Evolutionary conservation across 2,113 vertebrate species (phyloP).

Genomic region (Agapornis roseicollis): DNA sequence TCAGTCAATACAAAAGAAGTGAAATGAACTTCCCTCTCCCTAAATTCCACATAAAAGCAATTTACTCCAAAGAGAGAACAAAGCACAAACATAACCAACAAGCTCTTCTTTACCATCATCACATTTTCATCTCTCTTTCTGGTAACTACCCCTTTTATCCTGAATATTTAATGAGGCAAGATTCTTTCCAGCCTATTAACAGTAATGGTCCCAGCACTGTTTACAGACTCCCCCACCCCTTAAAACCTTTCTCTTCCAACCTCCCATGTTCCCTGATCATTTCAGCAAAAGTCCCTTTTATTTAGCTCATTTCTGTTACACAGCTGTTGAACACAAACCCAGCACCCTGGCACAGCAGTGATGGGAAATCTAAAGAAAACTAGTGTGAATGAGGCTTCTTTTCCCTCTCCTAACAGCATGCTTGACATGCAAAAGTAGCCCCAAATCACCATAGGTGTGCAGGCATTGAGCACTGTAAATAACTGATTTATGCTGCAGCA

Average conservation of each 20-base stretch:
- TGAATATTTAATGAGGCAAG: background rate
- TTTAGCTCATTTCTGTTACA: background rate
- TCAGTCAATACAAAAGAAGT: background rate
- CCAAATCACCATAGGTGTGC: background rate
- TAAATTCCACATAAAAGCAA: background rate
- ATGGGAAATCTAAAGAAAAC: background rate
- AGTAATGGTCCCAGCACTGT: background rate
- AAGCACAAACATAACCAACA: background rate
- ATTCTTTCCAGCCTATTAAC: background rate
- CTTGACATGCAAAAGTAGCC: background rate
- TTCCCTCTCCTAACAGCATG: background rate
- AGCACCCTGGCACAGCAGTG: background rate
- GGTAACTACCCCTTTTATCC: background rate
- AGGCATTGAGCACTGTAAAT: background rate
- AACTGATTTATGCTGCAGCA: background rate
- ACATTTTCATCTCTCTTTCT: background rate
- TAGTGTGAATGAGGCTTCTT: background rate
- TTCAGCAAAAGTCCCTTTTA: background rate
- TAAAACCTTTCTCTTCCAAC: background rate
- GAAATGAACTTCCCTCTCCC: accelerated
- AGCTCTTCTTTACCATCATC: background rate
- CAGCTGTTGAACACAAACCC: background rate
- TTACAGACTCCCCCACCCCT: background rate
- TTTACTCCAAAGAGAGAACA: background rate
- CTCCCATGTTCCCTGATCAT: background rate